phyloP scores from a whole-genome alignment of 2,888 invertebrate genomes.

The Trisateles emortualis region DNA sequence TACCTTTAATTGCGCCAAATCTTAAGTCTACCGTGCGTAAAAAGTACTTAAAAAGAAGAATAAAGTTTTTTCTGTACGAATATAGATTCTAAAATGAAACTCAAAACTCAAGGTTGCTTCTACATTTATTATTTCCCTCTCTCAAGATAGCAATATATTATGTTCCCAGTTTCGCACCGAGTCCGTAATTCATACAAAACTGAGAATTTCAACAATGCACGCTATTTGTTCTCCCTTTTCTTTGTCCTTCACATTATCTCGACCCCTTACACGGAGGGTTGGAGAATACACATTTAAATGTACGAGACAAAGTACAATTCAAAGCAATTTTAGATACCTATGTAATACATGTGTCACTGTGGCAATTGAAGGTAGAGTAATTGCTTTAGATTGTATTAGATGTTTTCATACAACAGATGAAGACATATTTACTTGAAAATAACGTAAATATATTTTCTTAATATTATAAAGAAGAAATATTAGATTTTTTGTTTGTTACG shows the following conservation, averaged over 20 bases:
- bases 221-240: slow-evolving; percentile 19
- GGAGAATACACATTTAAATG: slow-evolving; percentile 15
- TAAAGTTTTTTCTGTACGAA: too few relatives aligned
- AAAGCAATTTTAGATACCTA: slow-evolving; percentile 11
- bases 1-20: too few relatives aligned
- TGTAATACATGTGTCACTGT: neutral
- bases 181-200: slow-evolving; percentile 20
- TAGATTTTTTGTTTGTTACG: too few relatives aligned
- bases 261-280: slow-evolving; percentile 10
- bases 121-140: slow-evolving; percentile 13
- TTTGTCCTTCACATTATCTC: slow-evolving; percentile 18
- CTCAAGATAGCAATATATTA: slow-evolving; percentile 14
- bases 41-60: too few relatives aligned
- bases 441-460: too few relatives aligned
- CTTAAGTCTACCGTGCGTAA: too few relatives aligned
- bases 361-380: neutral
- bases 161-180: slow-evolving; percentile 10
- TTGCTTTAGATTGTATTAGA: neutral
- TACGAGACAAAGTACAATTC: slow-evolving; percentile 9
- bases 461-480: too few relatives aligned
- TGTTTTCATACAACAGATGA: neutral
- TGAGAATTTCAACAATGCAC: slow-evolving; percentile 26
- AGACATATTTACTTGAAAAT: neutral
- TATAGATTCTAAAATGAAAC: too few relatives aligned
- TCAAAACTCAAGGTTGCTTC: too few relatives aligned